Conservation (phyloP, 2,113 vertebrate genomes). For the Pelvicachromis taeniatus region DNA sequence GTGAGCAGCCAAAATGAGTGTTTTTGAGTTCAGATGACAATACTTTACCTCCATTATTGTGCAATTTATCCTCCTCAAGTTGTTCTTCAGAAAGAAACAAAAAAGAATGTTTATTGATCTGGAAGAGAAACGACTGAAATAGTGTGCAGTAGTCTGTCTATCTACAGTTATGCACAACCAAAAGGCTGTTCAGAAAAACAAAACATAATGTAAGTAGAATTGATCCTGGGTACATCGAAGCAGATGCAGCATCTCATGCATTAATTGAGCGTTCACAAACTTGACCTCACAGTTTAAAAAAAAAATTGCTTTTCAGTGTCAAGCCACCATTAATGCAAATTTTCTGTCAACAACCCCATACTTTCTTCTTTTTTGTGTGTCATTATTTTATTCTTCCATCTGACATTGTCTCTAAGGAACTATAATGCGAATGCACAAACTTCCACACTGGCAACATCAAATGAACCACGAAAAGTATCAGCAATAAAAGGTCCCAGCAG, state of each 20-base stretch:
- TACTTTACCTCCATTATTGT: constrained; percentile 78
- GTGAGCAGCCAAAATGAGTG: constrained; percentile 30
- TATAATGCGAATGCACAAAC: constrained; percentile 30
- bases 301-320: background rate
- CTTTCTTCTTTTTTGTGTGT: background rate
- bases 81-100: constrained; percentile 71
- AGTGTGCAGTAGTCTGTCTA: background rate
- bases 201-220: constrained; percentile 1
- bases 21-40: constrained; percentile 35
- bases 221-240: constrained; percentile 7
- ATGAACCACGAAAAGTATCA: constrained; percentile 25
- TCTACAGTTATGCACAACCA: constrained; percentile 6
- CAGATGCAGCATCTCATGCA: constrained; percentile 5
- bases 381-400: constrained; percentile 21
- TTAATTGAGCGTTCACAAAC: background rate
- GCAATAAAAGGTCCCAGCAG: constrained; percentile 34
- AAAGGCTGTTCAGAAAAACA: constrained; percentile 3
- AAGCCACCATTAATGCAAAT: constrained; percentile 14
- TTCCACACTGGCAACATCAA: constrained; percentile 45
- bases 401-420: constrained; percentile 36
- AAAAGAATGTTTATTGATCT: constrained; percentile 59
- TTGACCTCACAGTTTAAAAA: background rate
- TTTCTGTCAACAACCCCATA: background rate
- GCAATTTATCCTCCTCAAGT: constrained; percentile 80
- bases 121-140: constrained; percentile 23